Percentiles rank a stretch among this genome's conserved stretches.
phyloP scores from a whole-genome alignment of 2,113 vertebrate genomes.

The Sialia sialis region DNA sequence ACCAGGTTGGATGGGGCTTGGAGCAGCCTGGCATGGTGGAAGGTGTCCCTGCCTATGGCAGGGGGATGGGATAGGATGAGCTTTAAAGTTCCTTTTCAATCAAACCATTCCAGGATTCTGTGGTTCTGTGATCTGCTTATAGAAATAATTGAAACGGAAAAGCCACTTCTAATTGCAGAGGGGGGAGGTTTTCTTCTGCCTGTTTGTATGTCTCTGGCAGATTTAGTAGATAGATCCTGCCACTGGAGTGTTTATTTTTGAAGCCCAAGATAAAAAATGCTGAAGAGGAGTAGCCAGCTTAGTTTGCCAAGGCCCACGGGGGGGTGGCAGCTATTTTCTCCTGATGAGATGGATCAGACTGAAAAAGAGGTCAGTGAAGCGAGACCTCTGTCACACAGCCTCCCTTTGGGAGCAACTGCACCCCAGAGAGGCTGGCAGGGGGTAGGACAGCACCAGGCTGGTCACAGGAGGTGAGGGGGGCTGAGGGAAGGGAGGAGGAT shows the following conservation, averaged over 20 bases:
- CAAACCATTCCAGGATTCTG: background rate
- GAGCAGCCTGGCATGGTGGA: rapidly evolving
- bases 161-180: background rate
- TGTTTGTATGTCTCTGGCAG: background rate
- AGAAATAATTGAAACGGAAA: background rate
- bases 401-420: background rate
- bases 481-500: background rate
- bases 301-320: background rate
- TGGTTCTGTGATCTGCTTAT: background rate
- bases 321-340: conserved; percentile 28
- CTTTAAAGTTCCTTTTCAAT: background rate
- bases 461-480: rapidly evolving
- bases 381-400: background rate
- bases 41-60: background rate
- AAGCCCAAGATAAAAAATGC: background rate
- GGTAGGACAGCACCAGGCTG: background rate
- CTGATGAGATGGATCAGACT: background rate
- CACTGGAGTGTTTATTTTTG: background rate
- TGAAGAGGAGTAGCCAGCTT: conserved; percentile 12
- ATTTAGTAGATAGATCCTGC: background rate
- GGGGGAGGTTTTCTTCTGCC: background rate
- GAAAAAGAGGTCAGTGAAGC: conserved; percentile 5
- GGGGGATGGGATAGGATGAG: rapidly evolving
- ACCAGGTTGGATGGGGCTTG: rapidly evolving
- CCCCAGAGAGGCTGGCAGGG: background rate